These are phyloP conservation scores for Paradisaea rubra DNA, from an alignment of 2,113 vertebrate species.

Conservation along the genomic window DNA sequence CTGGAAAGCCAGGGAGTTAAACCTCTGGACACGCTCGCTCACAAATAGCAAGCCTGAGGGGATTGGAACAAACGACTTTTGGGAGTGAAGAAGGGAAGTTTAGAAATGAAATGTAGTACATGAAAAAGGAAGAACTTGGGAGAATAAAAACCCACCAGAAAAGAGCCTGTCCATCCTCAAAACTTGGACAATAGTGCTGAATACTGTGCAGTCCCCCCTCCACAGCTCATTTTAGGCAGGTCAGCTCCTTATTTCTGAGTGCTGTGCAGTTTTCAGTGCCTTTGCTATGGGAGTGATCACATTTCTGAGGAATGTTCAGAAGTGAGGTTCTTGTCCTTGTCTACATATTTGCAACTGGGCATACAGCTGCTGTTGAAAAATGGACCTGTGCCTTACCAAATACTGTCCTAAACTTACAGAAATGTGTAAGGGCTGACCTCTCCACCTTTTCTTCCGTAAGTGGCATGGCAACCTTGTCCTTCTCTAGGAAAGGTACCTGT, in stretches of 20 bases:
- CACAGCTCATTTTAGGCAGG: background rate
- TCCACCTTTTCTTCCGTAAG: background rate
- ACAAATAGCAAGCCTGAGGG: background rate
- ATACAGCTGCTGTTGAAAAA: background rate
- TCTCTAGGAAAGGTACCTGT: background rate
- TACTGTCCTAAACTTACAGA: background rate
- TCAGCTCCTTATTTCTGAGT: background rate
- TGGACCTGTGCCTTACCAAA: background rate
- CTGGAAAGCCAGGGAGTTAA: rapidly evolving
- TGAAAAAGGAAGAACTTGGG: background rate
- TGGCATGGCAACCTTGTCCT: background rate
- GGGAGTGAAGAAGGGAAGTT: background rate
- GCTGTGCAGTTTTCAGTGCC: background rate
- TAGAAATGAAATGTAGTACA: background rate
- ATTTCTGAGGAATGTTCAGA: background rate
- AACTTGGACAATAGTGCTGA: background rate
- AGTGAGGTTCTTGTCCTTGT: background rate
- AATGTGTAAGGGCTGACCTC: background rate
- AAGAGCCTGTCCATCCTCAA: background rate
- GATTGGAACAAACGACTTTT: background rate
- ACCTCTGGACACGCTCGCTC: rapidly evolving
- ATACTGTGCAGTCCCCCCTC: background rate
- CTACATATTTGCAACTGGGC: background rate
- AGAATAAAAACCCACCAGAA: background rate
- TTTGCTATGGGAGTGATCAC: background rate